Evolutionary conservation across 2,888 invertebrate species (phyloP).

Genomic region (Spialia ferax): DNA sequence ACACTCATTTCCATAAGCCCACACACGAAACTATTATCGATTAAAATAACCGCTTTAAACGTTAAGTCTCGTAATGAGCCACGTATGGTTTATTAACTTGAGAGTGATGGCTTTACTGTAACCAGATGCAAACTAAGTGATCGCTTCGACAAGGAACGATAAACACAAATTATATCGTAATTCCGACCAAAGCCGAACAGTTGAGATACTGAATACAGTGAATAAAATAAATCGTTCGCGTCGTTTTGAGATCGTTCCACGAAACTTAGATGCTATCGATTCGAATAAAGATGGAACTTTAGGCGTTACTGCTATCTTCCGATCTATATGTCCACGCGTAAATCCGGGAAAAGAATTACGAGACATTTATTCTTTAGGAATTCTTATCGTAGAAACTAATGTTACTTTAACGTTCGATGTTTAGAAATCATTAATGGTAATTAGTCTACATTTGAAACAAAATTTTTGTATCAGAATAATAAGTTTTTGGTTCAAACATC

Average conservation of each 20-base stretch:
- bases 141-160: constrained; percentile 55
- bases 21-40: constrained; percentile 52
- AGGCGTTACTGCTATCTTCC: constrained; percentile 42
- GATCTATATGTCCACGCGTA: constrained; percentile 37
- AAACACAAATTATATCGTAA: constrained; percentile 54
- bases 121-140: constrained; percentile 56
- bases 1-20: constrained; percentile 52
- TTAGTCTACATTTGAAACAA: no score
- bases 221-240: constrained; percentile 44
- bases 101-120: constrained; percentile 56
- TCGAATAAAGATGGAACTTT: constrained; percentile 45
- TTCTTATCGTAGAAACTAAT: constrained; percentile 5
- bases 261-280: constrained; percentile 45
- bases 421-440: constrained; percentile 6
- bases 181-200: constrained; percentile 32
- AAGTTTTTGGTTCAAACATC: no score
- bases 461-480: no score
- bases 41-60: constrained; percentile 46
- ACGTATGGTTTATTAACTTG: constrained; percentile 60
- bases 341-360: constrained; percentile 27
- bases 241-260: constrained; percentile 43
- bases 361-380: constrained; percentile 11
- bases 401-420: constrained; percentile 9
- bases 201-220: constrained; percentile 35
- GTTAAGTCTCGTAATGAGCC: constrained; percentile 52